These are phyloP conservation scores for Emys orbicularis DNA, from an alignment of 2,797 vertebrate species.

Conservation along the genomic window DNA sequence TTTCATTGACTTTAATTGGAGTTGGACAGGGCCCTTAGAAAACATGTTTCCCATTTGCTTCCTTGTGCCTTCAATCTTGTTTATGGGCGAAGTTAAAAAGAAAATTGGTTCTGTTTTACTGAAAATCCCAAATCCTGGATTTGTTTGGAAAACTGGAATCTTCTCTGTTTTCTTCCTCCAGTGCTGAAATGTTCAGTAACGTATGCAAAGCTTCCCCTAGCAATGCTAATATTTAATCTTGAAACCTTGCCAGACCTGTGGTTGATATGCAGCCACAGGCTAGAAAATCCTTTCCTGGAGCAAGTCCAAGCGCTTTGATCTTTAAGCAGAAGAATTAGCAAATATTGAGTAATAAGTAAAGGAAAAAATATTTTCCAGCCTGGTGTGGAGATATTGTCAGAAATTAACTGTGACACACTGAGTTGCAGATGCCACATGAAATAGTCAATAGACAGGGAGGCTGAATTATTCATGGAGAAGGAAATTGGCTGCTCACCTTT, in stretches of 20 bases:
- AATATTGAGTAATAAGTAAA: background rate
- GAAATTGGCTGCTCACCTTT: constrained; percentile 36
- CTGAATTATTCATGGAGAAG: constrained; percentile 33
- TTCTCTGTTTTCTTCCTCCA: constrained; percentile 20
- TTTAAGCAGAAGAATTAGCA: constrained; percentile 31
- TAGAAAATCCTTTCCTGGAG: background rate
- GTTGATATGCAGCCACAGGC: background rate
- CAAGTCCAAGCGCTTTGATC: constrained; percentile 30
- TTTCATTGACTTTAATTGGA: constrained; percentile 9
- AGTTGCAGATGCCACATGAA: background rate
- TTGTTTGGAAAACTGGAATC: background rate
- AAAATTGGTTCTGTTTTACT: constrained; percentile 24
- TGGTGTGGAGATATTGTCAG: background rate
- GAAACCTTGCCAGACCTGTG: constrained; percentile 39
- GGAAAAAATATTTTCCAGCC: background rate
- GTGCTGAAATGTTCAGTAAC: constrained; percentile 30
- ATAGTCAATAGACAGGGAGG: background rate
- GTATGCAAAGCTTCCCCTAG: background rate
- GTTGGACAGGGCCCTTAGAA: background rate
- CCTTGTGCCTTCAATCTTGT: constrained; percentile 15
- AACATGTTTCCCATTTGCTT: constrained; percentile 11
- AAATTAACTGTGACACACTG: background rate
- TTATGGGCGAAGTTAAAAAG: constrained; percentile 24
- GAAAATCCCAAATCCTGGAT: constrained; percentile 18
- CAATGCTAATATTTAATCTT: constrained; percentile 39